These are phyloP conservation scores for Nothocercus nigrocapillus DNA, from an alignment of 2,113 vertebrate species.

Conservation along the genomic window DNA sequence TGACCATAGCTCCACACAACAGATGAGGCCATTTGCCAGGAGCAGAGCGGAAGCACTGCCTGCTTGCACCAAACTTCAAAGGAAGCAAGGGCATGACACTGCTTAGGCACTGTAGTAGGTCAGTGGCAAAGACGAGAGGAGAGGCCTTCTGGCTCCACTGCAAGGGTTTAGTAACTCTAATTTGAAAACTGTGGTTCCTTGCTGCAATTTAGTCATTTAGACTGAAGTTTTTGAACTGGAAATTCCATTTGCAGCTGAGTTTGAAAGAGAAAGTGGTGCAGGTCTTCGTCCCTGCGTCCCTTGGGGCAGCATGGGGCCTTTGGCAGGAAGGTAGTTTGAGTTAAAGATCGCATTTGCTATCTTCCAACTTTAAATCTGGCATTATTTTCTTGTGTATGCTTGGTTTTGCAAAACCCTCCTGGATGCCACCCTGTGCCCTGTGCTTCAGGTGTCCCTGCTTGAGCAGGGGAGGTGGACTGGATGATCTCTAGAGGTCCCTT, in stretches of 20 bases:
- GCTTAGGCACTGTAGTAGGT: not conserved
- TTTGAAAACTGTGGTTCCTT: not conserved
- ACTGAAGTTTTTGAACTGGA: not conserved
- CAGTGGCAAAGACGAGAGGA: not conserved
- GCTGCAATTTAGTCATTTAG: not conserved
- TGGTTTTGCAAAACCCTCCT: no score
- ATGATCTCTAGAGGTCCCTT: no score
- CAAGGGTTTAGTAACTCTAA: not conserved
- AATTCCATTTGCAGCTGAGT: not conserved
- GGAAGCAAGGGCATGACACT: not conserved
- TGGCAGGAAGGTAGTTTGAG: not conserved
- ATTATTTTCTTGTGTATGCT: no score
- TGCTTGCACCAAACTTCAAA: not conserved
- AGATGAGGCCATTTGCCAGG: not conserved
- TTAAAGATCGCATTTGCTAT: not conserved
- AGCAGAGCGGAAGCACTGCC: not conserved
- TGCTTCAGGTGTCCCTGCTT: no score
- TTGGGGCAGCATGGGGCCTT: not conserved
- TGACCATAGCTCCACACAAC: not conserved
- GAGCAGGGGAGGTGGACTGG: no score
- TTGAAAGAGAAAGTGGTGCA: not conserved
- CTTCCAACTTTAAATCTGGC: not conserved
- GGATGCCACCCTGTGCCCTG: no score
- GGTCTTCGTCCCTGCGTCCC: not conserved
- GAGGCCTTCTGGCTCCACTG: not conserved